phyloP scores from a whole-genome alignment of 1,140 invertebrate genomes.

The Patella vulgata region DNA sequence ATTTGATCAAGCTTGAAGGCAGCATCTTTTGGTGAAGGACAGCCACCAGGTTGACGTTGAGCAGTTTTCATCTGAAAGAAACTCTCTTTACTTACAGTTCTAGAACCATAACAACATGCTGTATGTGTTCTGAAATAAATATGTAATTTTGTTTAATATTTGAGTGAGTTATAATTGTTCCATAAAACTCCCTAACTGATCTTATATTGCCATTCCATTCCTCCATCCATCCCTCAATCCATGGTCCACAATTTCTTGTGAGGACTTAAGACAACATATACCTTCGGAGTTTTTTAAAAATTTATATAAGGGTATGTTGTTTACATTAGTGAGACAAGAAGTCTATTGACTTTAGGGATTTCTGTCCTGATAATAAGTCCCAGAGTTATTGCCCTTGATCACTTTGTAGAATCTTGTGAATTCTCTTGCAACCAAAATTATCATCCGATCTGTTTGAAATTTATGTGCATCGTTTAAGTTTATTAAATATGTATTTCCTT shows the following conservation, averaged over 20 bases:
- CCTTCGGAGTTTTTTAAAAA: not conserved
- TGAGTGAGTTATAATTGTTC: no score
- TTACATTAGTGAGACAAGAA: no score
- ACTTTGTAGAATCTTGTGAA: no score
- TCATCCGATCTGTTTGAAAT: no score
- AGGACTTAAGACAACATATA: not conserved
- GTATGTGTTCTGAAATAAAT: slow-evolving; percentile 20
- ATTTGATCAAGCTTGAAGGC: slow-evolving; percentile 17
- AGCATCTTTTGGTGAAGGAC: slow-evolving; percentile 11
- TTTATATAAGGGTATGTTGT: no score
- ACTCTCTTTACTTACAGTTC: slow-evolving; percentile 15
- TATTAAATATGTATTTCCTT: no score
- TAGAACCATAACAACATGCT: slow-evolving; percentile 18
- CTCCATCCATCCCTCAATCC: not conserved
- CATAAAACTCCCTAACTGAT: not conserved
- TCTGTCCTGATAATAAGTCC: no score
- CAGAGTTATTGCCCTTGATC: no score
- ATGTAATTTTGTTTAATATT: not conserved
- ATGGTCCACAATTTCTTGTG: not conserved
- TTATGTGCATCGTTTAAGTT: no score
- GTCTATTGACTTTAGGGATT: no score
- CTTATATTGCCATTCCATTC: not conserved
- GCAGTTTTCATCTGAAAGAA: slow-evolving; percentile 22
- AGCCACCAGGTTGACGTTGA: slow-evolving; percentile 1
- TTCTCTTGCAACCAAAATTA: no score